These are phyloP conservation scores for Poecilobothrus nobilitatus DNA, from an alignment of 2,888 invertebrate genomes.

Conservation along the genomic window DNA sequence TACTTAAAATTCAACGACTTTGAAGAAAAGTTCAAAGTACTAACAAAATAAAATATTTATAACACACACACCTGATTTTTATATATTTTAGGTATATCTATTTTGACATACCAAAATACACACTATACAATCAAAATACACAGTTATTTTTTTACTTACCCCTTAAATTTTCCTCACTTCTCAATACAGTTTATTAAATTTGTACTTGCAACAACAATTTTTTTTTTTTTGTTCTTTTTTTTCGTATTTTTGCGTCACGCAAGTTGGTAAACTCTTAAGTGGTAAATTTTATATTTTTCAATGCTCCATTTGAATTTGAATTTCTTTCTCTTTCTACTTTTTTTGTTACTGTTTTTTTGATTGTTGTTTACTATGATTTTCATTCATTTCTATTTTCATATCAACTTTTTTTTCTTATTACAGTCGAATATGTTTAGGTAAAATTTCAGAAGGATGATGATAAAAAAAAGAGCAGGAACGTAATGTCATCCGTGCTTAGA, in stretches of 20 bases:
- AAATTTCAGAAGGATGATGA: neutral
- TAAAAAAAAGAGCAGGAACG: neutral
- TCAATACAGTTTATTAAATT: neutral
- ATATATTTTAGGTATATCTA: neutral
- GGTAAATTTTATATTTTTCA: neutral
- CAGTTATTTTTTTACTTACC: neutral
- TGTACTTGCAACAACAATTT: neutral
- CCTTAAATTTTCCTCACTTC: neutral
- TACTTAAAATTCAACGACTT: too few relatives aligned
- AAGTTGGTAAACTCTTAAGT: neutral
- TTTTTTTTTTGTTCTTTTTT: too few relatives aligned
- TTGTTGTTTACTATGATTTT: too few relatives aligned
- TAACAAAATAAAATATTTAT: too few relatives aligned
- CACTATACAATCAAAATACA: neutral
- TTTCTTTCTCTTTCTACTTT: too few relatives aligned
- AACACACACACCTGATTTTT: neutral
- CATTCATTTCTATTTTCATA: too few relatives aligned
- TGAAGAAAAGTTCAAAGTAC: too few relatives aligned
- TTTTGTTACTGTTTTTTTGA: too few relatives aligned
- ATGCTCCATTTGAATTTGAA: neutral
- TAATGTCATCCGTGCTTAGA: neutral
- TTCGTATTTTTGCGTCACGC: neutral
- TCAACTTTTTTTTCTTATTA: neutral
- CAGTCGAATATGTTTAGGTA: neutral
- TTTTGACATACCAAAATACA: neutral